Evolutionary conservation across 2,113 vertebrate species (phyloP).

Genomic region (Periophthalmodon schlosseri): DNA sequence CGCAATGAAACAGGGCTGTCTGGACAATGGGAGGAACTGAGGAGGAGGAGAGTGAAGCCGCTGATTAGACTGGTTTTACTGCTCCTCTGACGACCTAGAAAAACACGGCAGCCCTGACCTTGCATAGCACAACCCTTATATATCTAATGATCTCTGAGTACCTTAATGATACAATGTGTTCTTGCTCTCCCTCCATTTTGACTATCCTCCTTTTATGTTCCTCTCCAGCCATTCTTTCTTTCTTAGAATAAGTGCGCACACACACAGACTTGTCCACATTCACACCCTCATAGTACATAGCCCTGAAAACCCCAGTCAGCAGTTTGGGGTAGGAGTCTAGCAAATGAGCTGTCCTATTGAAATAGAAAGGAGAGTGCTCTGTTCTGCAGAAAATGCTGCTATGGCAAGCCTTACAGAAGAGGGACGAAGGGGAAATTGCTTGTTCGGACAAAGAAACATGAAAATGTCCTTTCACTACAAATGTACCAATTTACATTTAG

Average conservation of each 20-base stretch:
- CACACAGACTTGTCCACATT: slow-evolving; percentile 31
- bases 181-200: slow-evolving; percentile 54
- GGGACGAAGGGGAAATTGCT: slow-evolving; percentile 74
- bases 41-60: slow-evolving; percentile 48
- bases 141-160: slow-evolving; percentile 79
- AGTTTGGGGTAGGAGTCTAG: slow-evolving; percentile 79
- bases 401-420: slow-evolving; percentile 73
- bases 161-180: slow-evolving; percentile 75
- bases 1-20: slow-evolving; percentile 57
- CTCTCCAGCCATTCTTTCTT: slow-evolving; percentile 46
- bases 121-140: slow-evolving; percentile 70
- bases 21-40: slow-evolving; percentile 52
- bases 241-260: slow-evolving; percentile 41
- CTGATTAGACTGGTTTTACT: slow-evolving; percentile 73
- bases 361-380: slow-evolving; percentile 78
- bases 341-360: slow-evolving; percentile 86
- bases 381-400: slow-evolving; percentile 79
- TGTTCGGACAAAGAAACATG: slow-evolving; percentile 79
- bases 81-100: slow-evolving; percentile 65
- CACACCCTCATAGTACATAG: slow-evolving; percentile 55
- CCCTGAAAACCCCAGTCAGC: slow-evolving; percentile 79
- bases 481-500: slow-evolving; percentile 78
- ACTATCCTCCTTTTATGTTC: slow-evolving; percentile 49
- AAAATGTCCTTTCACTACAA: slow-evolving; percentile 77
- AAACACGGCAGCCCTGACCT: slow-evolving; percentile 74